Conservation (phyloP, 2,888 invertebrate genomes). For the Catonia carolina region DNA sequence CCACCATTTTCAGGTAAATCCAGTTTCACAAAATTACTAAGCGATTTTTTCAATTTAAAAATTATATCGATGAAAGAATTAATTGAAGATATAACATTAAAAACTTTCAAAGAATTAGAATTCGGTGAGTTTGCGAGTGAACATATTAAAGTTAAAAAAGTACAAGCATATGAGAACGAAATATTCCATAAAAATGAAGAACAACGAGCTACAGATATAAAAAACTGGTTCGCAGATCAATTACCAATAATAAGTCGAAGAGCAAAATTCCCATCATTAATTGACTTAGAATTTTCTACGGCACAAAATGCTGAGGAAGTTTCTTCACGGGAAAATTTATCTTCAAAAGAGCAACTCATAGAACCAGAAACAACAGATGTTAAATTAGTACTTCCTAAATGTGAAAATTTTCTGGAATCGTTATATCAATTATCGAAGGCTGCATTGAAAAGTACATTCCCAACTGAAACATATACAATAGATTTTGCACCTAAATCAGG, state of each 20-base stretch:
- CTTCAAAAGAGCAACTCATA: too few species aligned
- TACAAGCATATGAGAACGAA: background rate
- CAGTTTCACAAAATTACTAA: background rate
- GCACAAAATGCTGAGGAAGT: background rate
- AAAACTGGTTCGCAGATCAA: slow-evolving; percentile 1
- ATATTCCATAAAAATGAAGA: background rate
- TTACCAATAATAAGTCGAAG: background rate
- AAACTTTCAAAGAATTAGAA: background rate
- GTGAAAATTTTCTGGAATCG: too few species aligned
- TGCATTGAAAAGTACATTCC: too few species aligned
- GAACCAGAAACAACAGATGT: too few species aligned
- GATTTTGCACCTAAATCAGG: too few species aligned
- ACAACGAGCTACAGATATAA: background rate
- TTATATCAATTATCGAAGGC: too few species aligned
- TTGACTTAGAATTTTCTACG: background rate
- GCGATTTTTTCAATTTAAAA: background rate
- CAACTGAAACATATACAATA: too few species aligned
- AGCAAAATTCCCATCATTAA: background rate
- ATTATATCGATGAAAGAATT: background rate
- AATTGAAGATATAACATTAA: background rate
- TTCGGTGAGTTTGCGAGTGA: too few species aligned
- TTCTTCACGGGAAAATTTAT: too few species aligned
- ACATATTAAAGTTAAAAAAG: background rate
- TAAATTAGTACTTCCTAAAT: too few species aligned
- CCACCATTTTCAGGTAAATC: slow-evolving; percentile 1